Conservation (phyloP, 2,113 vertebrate genomes). For the Toxotes chatareus region DNA sequence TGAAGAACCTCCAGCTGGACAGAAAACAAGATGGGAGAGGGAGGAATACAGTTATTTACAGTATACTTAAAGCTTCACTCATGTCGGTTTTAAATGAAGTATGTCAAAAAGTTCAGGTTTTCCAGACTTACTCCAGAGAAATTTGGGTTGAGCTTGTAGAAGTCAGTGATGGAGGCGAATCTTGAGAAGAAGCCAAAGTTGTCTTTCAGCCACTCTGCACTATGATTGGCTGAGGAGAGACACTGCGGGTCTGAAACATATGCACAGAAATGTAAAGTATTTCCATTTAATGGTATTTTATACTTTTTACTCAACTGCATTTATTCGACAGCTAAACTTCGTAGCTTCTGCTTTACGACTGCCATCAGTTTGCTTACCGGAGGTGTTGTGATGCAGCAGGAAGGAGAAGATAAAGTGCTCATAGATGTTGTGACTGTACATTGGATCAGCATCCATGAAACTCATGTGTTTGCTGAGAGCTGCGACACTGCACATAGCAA, state of each 20-base stretch:
- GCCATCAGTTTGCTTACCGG: constrained; percentile 59
- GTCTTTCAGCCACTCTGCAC: constrained; percentile 58
- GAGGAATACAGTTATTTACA: neutral
- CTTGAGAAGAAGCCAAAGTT: constrained; percentile 73
- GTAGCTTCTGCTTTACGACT: neutral
- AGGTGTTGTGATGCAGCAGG: constrained; percentile 64
- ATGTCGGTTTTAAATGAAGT: neutral
- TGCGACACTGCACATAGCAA: constrained; percentile 66
- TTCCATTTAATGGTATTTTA: too few relatives aligned
- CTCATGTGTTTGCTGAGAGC: constrained; percentile 63
- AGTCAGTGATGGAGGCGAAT: constrained; percentile 59
- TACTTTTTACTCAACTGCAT: too few relatives aligned
- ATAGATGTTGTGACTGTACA: constrained; percentile 62
- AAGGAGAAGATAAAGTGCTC: constrained; percentile 72
- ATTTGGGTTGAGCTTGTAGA: constrained; percentile 65
- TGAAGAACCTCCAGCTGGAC: constrained; percentile 70
- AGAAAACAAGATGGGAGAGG: neutral
- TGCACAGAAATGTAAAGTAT: neutral
- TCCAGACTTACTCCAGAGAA: constrained; percentile 72
- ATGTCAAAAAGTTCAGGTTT: neutral
- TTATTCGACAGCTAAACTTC: too few relatives aligned
- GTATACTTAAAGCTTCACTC: neutral
- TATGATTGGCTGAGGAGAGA: constrained; percentile 58
- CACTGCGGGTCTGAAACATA: constrained; percentile 64
- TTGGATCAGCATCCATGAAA: constrained; percentile 31